Conservation (phyloP, 2,113 vertebrate genomes). For the Rhineura floridana region DNA sequence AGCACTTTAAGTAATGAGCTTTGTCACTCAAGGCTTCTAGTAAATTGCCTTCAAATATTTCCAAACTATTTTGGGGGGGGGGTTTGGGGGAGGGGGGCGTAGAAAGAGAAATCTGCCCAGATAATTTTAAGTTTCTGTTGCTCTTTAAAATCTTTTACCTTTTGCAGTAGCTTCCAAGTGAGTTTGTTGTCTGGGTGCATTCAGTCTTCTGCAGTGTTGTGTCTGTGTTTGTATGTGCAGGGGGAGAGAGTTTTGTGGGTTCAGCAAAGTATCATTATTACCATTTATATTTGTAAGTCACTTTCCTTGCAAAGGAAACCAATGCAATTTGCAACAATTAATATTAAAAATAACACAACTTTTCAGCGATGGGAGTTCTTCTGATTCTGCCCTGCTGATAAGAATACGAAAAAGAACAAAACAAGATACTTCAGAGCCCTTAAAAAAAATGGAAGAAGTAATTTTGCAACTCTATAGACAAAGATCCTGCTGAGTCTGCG, state of each 20-base stretch:
- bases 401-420: slow-evolving; percentile 39
- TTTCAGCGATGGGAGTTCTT: slow-evolving; percentile 13
- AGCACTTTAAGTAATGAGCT: slow-evolving; percentile 68
- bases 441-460: slow-evolving; percentile 47
- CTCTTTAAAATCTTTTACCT: slow-evolving; percentile 41
- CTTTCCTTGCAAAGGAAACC: too few species aligned
- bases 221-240: too few species aligned
- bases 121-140: slow-evolving; percentile 57
- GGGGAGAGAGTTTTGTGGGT: background rate
- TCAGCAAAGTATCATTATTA: slow-evolving; percentile 24
- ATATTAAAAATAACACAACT: background rate
- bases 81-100: background rate
- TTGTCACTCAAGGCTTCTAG: slow-evolving; percentile 61
- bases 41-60: slow-evolving; percentile 67
- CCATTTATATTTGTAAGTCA: too few species aligned
- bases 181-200: slow-evolving; percentile 55
- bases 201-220: slow-evolving; percentile 48
- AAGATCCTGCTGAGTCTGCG: slow-evolving; percentile 67
- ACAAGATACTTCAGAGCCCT: slow-evolving; percentile 38
- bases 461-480: slow-evolving; percentile 63
- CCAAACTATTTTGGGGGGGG: slow-evolving; percentile 29
- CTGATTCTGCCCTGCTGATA: slow-evolving; percentile 37
- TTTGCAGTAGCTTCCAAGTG: slow-evolving; percentile 49
- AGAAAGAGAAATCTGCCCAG: slow-evolving; percentile 29
- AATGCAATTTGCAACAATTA: too few species aligned